Evolutionary conservation across 2,888 invertebrate species (phyloP).

Genomic region (Halocaridina rubra): DNA sequence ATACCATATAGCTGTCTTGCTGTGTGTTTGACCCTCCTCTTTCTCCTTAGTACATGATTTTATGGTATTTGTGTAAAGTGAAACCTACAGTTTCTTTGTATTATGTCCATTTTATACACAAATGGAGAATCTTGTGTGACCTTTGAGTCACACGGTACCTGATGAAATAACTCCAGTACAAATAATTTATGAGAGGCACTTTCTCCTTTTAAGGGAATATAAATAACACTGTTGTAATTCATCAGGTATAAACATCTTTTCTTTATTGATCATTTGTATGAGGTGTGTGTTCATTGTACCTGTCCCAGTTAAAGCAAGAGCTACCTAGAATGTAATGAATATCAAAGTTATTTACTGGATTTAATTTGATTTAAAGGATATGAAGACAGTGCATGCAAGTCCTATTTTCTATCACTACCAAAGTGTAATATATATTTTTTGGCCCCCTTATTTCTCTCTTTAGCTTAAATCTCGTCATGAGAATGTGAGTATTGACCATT

Average conservation of each 20-base stretch:
- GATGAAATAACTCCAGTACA: conserved; percentile 16
- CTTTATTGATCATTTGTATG: conserved; percentile 33
- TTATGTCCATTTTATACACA: conserved; percentile 17
- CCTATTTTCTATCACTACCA: conserved; percentile 29
- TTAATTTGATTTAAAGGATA: conserved; percentile 19
- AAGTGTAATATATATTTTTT: conserved; percentile 39
- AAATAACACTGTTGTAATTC: neutral
- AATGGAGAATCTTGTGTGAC: conserved; percentile 35
- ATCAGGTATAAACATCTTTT: conserved; percentile 18
- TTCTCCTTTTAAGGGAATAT: neutral
- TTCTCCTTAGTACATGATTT: conserved; percentile 39
- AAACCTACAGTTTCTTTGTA: conserved; percentile 14
- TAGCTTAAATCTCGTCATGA: conserved; percentile 42
- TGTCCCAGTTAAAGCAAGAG: conserved; percentile 25
- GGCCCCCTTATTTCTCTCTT: conserved; percentile 33
- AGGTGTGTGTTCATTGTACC: conserved; percentile 35
- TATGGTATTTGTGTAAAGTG: conserved; percentile 43
- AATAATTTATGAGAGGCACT: conserved; percentile 7
- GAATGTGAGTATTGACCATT: conserved; percentile 38
- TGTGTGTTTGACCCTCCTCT: conserved; percentile 37
- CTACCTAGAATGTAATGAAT: conserved; percentile 17
- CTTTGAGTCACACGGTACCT: conserved; percentile 18
- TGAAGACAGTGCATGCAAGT: conserved; percentile 46
- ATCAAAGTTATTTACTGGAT: conserved; percentile 11
- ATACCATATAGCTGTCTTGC: conserved; percentile 41